These are phyloP conservation scores for Ficedula albicollis DNA, from an alignment of 2,797 vertebrate species.

Conservation along the genomic window DNA sequence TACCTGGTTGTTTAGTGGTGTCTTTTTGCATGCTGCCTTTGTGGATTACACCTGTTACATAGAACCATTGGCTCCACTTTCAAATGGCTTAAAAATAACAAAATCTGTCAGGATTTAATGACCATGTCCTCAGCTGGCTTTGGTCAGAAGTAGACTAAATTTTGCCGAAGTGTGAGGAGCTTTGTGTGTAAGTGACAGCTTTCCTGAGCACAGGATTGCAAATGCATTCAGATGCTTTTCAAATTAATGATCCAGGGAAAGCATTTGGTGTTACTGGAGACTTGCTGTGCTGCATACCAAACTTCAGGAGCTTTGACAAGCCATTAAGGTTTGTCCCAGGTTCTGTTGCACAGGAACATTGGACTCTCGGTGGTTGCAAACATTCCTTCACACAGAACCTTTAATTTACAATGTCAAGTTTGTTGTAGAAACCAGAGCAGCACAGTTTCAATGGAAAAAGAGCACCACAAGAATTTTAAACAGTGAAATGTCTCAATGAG, in stretches of 20 bases:
- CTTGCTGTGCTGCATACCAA: constrained; percentile 53
- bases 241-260: constrained; percentile 41
- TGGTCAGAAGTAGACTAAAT: neutral
- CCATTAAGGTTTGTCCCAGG: constrained; percentile 55
- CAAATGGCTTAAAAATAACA: neutral
- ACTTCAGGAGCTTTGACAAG: constrained; percentile 51
- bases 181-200: constrained; percentile 43
- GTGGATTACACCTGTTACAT: neutral
- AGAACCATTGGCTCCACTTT: neutral
- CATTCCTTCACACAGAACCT: constrained; percentile 57
- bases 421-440: constrained; percentile 67
- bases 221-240: constrained; percentile 59
- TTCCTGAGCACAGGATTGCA: constrained; percentile 18
- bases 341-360: constrained; percentile 48
- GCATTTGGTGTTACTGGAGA: neutral
- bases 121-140: constrained; percentile 12
- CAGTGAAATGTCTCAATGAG: constrained; percentile 55
- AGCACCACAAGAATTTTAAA: constrained; percentile 60
- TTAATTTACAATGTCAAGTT: constrained; percentile 65
- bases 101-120: neutral
- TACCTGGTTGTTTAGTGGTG: neutral
- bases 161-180: neutral
- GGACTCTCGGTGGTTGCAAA: constrained; percentile 38
- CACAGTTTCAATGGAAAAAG: constrained; percentile 42
- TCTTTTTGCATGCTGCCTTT: neutral